Evolutionary conservation across 2,113 vertebrate genomes (phyloP), one percentile per base, ranked within the genome.

Genomic region (Pollimyrus isidori): DNA sequence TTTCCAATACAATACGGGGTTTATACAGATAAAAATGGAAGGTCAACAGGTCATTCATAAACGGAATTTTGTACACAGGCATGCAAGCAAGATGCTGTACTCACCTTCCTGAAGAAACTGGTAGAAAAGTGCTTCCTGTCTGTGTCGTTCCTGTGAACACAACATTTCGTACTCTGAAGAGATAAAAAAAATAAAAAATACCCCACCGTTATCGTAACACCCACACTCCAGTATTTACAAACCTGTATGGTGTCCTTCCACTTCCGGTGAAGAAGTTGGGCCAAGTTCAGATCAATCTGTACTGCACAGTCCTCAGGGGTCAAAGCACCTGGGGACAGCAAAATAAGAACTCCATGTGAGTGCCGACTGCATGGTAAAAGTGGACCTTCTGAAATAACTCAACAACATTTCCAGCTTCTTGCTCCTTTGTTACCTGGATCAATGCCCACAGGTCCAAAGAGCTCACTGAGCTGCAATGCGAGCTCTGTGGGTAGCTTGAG

Each of bases 191-290:
- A n/a, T n/a, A n/a, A n/a, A n/a, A 87, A 62, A 42, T 49, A 88
- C 15, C 15, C 58, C n/a, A 42, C 21, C 10, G 2, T 15, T 7
- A 80, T 4, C 45, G 4, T 46, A 2, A 11, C 65, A 48, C 82
- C 15, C 21, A 86, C 2, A 62, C 7, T 26, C 42, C 17, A 17
- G 50, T n/a, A 91, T 56, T 83, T 93, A 95, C 96, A 93, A 90
- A 98, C 98, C 96, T 97, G 96, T 89, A 99, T 95, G 89, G 97
- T 97, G 92, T 98, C 97, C 94, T 98, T 99, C 98, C 98, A 99
- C 93, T 97, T 99, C 92, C 98, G 97, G 94, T 99, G 97, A 88
- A 99, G 97, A 90, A 97, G 95, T 95, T 96, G 97, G 90, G 98
- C 98, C 93, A 99, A 94, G 92, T 96, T 97, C 91, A 99, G 94